phyloP scores from a whole-genome alignment of 2,797 vertebrate species.

The Eulemur albifrons region DNA sequence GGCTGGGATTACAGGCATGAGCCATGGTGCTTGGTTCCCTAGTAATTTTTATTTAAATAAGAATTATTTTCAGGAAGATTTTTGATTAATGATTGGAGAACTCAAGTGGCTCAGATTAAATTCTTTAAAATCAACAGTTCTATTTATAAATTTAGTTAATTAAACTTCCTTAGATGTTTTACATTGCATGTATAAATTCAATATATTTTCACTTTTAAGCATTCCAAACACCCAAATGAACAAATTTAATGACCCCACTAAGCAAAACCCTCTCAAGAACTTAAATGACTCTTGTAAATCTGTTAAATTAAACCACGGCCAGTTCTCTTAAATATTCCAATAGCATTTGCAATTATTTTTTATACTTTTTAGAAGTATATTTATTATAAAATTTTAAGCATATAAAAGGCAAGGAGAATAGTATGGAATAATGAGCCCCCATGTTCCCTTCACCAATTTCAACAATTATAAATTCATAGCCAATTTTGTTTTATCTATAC shows the following conservation, averaged over 20 bases:
- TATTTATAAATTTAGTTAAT: neutral
- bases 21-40: neutral
- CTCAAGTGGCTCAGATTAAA: neutral
- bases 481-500: neutral
- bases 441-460: neutral
- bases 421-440: neutral
- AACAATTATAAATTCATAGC: neutral
- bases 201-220: neutral
- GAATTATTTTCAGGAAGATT: neutral
- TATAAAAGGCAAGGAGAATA: neutral
- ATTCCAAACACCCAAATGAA: neutral
- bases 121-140: neutral
- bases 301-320: neutral
- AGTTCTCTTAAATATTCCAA: neutral
- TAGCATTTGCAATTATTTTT: neutral
- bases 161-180: neutral
- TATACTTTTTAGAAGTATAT: neutral
- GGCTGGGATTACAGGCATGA: neutral
- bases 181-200: neutral
- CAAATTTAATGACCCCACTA: neutral
- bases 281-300: neutral
- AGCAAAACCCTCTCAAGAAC: neutral
- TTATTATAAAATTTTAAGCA: neutral
- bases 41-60: constrained; percentile 36
- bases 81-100: neutral